Conservation (phyloP, 1,140 invertebrate genomes). For the Luehdorfia chinensis region DNA sequence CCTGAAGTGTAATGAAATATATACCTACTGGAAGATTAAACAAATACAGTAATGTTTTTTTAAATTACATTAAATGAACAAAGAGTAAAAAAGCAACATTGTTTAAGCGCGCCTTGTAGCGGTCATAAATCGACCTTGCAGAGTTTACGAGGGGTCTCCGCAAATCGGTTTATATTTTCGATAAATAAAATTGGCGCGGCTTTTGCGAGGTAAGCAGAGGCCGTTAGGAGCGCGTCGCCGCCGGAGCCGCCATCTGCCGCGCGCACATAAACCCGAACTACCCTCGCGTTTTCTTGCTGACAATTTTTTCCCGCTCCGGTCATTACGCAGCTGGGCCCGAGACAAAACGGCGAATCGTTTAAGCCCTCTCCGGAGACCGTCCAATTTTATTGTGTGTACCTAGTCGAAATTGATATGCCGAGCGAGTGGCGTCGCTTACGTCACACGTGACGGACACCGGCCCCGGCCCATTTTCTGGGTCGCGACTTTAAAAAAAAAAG, state of each 20-base stretch:
- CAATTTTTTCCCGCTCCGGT: constrained; percentile 74
- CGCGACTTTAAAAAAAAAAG: too few species aligned
- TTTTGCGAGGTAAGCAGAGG: constrained; percentile 75
- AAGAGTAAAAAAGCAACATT: constrained; percentile 56
- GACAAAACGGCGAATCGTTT: constrained; percentile 77
- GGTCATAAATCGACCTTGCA: constrained; percentile 68
- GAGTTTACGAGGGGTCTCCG: constrained; percentile 68
- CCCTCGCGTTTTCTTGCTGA: constrained; percentile 76
- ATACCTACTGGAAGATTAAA: too few species aligned
- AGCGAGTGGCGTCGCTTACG: constrained; percentile 48
- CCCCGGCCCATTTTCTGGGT: constrained; percentile 24
- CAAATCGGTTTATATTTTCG: constrained; percentile 77
- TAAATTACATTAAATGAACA: too few species aligned
- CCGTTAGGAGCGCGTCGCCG: constrained; percentile 68
- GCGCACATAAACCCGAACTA: constrained; percentile 70
- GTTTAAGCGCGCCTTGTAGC: constrained; percentile 62
- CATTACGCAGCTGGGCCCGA: constrained; percentile 74
- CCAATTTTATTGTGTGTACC: constrained; percentile 75
- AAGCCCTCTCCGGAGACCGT: constrained; percentile 74
- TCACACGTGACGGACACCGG: constrained; percentile 43
- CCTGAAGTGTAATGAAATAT: too few species aligned
- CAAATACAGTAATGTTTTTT: too few species aligned
- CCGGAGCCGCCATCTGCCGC: constrained; percentile 62
- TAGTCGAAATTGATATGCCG: constrained; percentile 75
- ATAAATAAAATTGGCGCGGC: constrained; percentile 77